Evolutionary conservation across 2,888 invertebrate genomes (phyloP).

Genomic region (Prosopocoilus inquinatus): DNA sequence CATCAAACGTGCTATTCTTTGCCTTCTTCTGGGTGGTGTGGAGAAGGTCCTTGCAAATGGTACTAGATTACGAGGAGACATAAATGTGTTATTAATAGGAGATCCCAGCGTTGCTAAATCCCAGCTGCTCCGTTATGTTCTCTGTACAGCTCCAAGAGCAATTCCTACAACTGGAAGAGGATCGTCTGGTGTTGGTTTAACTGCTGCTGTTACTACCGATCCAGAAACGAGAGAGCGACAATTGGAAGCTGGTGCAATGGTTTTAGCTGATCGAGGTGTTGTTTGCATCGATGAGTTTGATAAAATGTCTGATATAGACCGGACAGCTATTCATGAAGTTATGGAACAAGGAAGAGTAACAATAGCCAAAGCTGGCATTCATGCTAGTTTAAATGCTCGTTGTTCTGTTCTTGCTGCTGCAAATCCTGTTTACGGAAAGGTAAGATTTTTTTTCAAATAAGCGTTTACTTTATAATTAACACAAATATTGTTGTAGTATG

Average conservation of each 20-base stretch:
- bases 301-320: conserved; percentile 98
- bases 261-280: conserved; percentile 96
- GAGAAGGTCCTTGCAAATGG: conserved; percentile 93
- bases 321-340: conserved; percentile 99
- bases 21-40: conserved; percentile 89
- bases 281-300: conserved; percentile 99
- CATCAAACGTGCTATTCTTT: conserved; percentile 94
- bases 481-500: conserved; percentile 66
- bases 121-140: conserved; percentile 88
- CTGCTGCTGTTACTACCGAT: conserved; percentile 97
- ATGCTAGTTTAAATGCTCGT: conserved; percentile 94
- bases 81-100: conserved; percentile 71
- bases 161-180: conserved; percentile 97
- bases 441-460: conserved; percentile 47
- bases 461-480: not conserved
- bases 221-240: conserved; percentile 76
- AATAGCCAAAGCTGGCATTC: conserved; percentile 98
- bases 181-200: conserved; percentile 97
- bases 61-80: conserved; percentile 80
- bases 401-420: conserved; percentile 99
- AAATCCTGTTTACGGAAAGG: conserved; percentile 96
- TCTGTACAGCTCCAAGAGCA: conserved; percentile 92
- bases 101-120: conserved; percentile 99
- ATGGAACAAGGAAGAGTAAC: conserved; percentile 99
- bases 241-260: conserved; percentile 98